Conservation (phyloP, 2,888 invertebrate genomes). For the Lasioglossum villosulum region DNA sequence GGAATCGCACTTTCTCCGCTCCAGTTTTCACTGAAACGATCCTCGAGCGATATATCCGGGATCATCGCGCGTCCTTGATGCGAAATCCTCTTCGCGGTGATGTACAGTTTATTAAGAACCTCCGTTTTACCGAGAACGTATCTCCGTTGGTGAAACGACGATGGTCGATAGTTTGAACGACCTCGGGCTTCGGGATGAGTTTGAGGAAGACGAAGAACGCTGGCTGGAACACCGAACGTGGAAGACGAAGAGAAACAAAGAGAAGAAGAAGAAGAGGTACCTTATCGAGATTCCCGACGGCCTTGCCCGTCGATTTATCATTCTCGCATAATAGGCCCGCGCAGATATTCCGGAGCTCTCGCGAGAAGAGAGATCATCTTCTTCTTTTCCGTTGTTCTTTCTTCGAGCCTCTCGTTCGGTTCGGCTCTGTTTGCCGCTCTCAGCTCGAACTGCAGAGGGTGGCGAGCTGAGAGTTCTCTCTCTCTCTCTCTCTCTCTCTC, state of each 20-base stretch:
- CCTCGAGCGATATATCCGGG: constrained; percentile 46
- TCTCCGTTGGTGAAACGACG: constrained; percentile 49
- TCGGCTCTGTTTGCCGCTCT: constrained; percentile 20
- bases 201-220: constrained; percentile 38
- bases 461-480: constrained; percentile 47
- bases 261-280: constrained; percentile 25
- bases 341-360: constrained; percentile 70
- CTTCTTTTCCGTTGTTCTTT: constrained; percentile 31
- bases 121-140: constrained; percentile 18
- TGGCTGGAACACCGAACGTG: neutral
- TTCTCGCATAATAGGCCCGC: constrained; percentile 69
- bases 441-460: constrained; percentile 28
- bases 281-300: constrained; percentile 75
- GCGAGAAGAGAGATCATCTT: constrained; percentile 62
- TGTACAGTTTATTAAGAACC: constrained; percentile 26
- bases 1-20: neutral
- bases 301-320: constrained; percentile 78
- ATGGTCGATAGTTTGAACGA: constrained; percentile 65
- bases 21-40: neutral
- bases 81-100: neutral
- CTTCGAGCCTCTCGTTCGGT: constrained; percentile 22
- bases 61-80: constrained; percentile 53
- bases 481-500: constrained; percentile 45
- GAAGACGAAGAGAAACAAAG: neutral
- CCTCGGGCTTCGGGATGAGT: constrained; percentile 59